Percentiles rank a stretch among this genome's conserved stretches.
Evolutionary conservation across 1,140 invertebrate species (phyloP).

Genomic region (Nephila pilipes): DNA sequence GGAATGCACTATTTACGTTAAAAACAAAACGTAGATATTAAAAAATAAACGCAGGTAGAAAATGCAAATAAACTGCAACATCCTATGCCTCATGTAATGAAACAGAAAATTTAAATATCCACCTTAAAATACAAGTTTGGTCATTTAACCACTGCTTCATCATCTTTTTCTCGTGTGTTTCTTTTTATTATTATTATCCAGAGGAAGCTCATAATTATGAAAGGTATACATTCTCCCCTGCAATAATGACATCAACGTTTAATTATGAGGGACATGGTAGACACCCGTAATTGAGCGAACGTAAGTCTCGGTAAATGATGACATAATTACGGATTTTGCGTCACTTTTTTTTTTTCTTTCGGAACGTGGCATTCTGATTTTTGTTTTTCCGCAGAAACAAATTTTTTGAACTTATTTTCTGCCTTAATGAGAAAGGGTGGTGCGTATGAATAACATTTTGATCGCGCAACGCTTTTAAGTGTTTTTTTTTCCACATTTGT

Average conservation of each 20-base stretch:
- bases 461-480: not conserved
- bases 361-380: not conserved
- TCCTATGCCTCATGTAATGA: not conserved
- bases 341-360: not conserved
- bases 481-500: not conserved
- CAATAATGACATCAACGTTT: not conserved
- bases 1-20: not conserved
- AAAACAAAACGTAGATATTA: not conserved
- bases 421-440: not conserved
- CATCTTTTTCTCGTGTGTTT: too few species aligned
- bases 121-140: not conserved
- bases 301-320: not conserved
- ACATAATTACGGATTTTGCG: constrained; percentile 34
- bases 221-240: not conserved
- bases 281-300: not conserved
- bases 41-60: not conserved
- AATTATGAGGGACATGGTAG: not conserved
- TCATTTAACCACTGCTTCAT: not conserved
- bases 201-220: not conserved
- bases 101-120: constrained; percentile 3
- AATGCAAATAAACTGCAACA: not conserved
- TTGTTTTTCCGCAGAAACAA: not conserved
- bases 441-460: not conserved
- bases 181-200: not conserved
- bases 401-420: not conserved